Conservation (phyloP, 2,888 invertebrate genomes). For the Pinctada fucata region DNA sequence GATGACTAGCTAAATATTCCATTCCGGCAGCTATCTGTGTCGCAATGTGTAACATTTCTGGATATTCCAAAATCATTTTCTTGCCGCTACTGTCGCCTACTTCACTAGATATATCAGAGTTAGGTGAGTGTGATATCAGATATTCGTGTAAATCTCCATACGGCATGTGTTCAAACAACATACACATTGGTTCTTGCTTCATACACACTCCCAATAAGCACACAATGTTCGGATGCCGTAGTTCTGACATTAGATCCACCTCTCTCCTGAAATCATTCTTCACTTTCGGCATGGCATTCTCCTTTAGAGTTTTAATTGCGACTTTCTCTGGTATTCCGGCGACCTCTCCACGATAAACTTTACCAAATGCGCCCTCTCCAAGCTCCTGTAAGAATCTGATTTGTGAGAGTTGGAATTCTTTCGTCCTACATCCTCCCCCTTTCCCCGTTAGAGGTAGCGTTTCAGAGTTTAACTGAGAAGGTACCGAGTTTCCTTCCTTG, state of each 20-base stretch:
- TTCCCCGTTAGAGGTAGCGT: constrained; percentile 70
- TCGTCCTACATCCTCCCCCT: constrained; percentile 81
- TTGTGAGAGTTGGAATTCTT: constrained; percentile 91
- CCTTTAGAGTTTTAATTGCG: constrained; percentile 95
- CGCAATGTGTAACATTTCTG: constrained; percentile 92
- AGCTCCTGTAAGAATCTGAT: constrained; percentile 77
- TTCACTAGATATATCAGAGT: constrained; percentile 79
- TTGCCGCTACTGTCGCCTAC: constrained; percentile 82
- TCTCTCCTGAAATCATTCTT: constrained; percentile 95
- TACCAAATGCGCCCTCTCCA: constrained; percentile 90
- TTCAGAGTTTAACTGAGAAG: constrained; percentile 64
- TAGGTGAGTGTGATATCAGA: constrained; percentile 91
- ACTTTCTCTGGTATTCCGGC: constrained; percentile 83
- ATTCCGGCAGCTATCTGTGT: constrained; percentile 78
- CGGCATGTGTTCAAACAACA: constrained; percentile 98
- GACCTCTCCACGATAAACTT: constrained; percentile 97
- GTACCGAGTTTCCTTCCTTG: constrained; percentile 40
- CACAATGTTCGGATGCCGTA: constrained; percentile 96
- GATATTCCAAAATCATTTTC: constrained; percentile 71
- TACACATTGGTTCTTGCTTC: constrained; percentile 91
- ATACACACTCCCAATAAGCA: constrained; percentile 94
- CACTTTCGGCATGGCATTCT: constrained; percentile 93
- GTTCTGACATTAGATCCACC: constrained; percentile 94
- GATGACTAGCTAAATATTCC: constrained; percentile 84
- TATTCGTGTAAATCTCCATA: constrained; percentile 98